These are phyloP conservation scores for Rhaphigaster nebulosa DNA, from an alignment of 2,888 invertebrate species.

Conservation along the genomic window DNA sequence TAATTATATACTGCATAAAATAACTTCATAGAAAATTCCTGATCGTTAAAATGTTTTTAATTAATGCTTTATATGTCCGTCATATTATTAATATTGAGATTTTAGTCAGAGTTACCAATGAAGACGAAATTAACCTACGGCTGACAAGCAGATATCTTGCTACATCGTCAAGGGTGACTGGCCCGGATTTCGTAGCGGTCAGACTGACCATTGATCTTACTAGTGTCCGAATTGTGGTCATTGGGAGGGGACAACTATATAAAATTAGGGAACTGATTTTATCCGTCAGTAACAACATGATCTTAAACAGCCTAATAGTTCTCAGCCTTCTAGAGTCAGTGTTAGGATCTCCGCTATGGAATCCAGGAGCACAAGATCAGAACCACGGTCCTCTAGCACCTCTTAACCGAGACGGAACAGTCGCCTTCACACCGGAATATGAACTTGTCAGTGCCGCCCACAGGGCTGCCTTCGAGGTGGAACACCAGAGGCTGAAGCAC, in stretches of 20 bases:
- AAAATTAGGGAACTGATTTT: neutral
- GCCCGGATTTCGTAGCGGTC: neutral
- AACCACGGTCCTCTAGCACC: neutral
- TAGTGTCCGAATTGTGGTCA: neutral
- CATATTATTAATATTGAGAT: neutral
- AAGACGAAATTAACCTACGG: neutral
- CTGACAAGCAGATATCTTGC: neutral
- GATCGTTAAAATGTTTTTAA: too few species aligned
- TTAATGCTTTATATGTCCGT: too few species aligned
- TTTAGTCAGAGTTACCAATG: neutral
- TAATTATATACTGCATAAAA: too few species aligned
- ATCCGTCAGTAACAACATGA: neutral
- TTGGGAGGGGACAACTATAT: neutral
- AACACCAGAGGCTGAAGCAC: neutral
- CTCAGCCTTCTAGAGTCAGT: neutral
- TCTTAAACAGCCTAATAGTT: neutral
- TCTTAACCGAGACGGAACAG: neutral
- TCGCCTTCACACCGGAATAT: neutral
- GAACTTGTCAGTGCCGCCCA: slow-evolving; percentile 66
- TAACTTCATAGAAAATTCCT: too few species aligned
- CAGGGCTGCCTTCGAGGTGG: neutral
- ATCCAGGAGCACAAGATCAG: neutral
- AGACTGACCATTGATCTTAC: neutral
- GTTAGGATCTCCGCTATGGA: neutral
- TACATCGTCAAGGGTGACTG: neutral